Base-by-base conservation (phyloP, 2,888 invertebrate genomes). In the Drosophila mimica region DNA sequence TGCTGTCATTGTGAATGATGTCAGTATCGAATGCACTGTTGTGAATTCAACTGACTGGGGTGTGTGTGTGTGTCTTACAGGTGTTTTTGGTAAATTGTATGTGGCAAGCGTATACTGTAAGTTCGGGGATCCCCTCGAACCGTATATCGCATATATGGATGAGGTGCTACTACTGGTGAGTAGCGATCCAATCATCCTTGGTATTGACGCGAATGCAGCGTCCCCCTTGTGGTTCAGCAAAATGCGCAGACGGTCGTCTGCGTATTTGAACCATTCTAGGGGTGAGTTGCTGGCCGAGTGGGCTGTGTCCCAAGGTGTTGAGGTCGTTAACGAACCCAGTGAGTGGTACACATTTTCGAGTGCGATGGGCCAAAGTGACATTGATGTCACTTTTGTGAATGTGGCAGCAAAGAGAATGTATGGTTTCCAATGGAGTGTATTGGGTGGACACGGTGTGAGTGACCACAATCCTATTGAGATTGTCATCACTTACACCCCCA, bases 201-300 rank as follows among this genome's bases (percentile, higher is more conserved):
- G 58, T 13, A 46, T 46, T 25, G 61, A 70, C 25, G 61, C 60
- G 11, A 70, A 48, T 38, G 65, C 59, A 48, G 28, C 49, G 4
- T 70, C 70, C 15, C 51, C 61, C 8, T 15, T 61, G 57, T 58
- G 70, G 66, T 71, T 62, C 38, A 66, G 61, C 11, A 66, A 66
- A 5, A 48, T 61, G 11, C 30, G 46, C 15, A 48, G 53, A 38
- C 40, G 43, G 0, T 0, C 25, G 25, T 54, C 1, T 28, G 17
- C 25, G 8, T 36, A 53, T 36, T 1, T 8, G 53, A 53, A 36
- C 34, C 17, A 20, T 31, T 15, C 7, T 8, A 51, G 40, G 15
- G 52, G 30, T 52, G 40, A 52, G 52, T 4, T 51, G 52, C 52
- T 52, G 9, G 33, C 43, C 48, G 54, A 56, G 36, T 48, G 63